Percentiles rank a stretch among this genome's conserved stretches.
Conservation (phyloP, 2,888 invertebrate species). For the Mesopsocus fuscifrons region DNA sequence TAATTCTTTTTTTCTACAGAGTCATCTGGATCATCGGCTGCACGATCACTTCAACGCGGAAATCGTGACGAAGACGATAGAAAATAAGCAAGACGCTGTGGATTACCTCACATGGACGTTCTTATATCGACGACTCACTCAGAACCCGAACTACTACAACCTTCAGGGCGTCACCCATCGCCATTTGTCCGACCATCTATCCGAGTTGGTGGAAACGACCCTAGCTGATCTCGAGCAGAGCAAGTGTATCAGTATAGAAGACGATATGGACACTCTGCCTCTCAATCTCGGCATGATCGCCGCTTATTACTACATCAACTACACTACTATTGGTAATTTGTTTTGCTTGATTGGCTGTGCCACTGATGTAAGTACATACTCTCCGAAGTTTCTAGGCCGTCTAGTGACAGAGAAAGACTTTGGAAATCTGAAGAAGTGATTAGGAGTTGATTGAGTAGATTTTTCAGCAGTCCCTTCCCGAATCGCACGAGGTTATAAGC, state of each 20-base stretch:
- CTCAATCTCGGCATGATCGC: constrained; percentile 99
- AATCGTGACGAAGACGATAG: constrained; percentile 98
- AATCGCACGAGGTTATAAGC: no score
- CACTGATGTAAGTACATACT: no score
- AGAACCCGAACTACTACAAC: constrained; percentile 99
- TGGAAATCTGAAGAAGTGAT: no score
- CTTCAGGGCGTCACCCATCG: constrained; percentile 92
- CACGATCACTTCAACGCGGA: constrained; percentile 99
- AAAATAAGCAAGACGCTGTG: constrained; percentile 99
- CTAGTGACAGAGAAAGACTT: no score
- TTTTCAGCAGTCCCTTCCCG: no score
- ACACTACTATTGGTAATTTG: constrained; percentile 86
- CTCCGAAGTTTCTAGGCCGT: no score
- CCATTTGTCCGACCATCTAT: constrained; percentile 94
- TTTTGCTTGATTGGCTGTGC: no score
- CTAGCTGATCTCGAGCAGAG: constrained; percentile 86
- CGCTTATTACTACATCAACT: constrained; percentile 98
- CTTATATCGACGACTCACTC: constrained; percentile 86
- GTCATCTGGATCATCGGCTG: constrained; percentile 90
- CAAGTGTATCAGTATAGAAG: constrained; percentile 93
- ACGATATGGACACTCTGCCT: constrained; percentile 93
- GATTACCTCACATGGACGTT: constrained; percentile 99
- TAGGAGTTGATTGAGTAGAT: no score
- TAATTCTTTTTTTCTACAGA: constrained; percentile 32
- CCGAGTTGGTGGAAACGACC: constrained; percentile 93